Conservation (phyloP, 2,113 vertebrate genomes). For the Petaurus breviceps region DNA sequence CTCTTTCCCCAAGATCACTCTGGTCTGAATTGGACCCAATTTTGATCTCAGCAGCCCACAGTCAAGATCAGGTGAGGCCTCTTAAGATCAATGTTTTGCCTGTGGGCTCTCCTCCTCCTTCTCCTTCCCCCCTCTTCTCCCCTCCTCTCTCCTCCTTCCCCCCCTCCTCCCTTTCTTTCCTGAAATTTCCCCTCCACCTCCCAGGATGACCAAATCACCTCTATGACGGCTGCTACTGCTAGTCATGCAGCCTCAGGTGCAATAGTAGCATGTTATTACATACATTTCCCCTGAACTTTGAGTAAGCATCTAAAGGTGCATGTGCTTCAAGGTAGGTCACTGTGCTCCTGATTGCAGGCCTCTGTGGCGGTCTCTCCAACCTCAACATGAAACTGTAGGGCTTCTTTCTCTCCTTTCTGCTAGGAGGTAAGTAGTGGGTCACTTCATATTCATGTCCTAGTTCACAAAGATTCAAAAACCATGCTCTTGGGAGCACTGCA, state of each 20-base stretch:
- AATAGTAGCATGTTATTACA: not conserved
- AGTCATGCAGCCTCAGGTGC: not conserved
- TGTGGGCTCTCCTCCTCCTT: accelerated
- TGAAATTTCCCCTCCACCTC: not conserved
- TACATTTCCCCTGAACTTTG: not conserved
- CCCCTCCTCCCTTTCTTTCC: too few species aligned
- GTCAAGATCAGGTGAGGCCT: not conserved
- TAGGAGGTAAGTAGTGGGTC: not conserved
- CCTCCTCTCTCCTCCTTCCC: not conserved
- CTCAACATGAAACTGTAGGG: not conserved
- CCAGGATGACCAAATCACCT: not conserved
- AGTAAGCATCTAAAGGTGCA: not conserved
- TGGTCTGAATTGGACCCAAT: not conserved
- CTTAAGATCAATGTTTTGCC: not conserved
- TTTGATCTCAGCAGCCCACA: not conserved
- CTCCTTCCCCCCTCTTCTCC: not conserved
- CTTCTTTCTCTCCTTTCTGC: not conserved
- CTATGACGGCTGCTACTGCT: not conserved
- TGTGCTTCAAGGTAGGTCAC: not conserved
- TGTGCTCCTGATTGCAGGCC: not conserved
- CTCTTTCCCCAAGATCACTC: not conserved
- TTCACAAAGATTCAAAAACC: not conserved
- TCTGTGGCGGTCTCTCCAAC: not conserved
- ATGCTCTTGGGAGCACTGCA: not conserved
- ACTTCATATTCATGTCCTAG: not conserved